Percentiles rank a stretch among this genome's conserved stretches.
Evolutionary conservation across 2,113 vertebrate species (phyloP).

Genomic region (Brachypodius melanocephalos): DNA sequence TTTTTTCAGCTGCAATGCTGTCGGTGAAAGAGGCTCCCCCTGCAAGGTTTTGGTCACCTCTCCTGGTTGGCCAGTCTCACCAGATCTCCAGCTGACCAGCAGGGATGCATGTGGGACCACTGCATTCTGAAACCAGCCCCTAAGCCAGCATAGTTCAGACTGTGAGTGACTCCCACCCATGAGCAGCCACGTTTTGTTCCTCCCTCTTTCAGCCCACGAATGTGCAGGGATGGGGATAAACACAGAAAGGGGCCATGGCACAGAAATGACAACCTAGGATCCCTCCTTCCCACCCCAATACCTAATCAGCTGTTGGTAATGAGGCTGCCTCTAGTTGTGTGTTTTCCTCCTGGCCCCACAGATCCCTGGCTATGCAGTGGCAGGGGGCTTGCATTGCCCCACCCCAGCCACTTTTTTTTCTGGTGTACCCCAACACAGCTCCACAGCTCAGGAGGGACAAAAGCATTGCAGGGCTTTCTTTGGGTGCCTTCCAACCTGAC

Average conservation of each 20-base stretch:
- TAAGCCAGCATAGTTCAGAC: background rate
- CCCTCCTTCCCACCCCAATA: background rate
- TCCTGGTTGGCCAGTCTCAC: background rate
- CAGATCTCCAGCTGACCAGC: background rate
- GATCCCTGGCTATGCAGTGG: background rate
- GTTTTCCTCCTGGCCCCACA: background rate
- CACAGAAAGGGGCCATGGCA: background rate
- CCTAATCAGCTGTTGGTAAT: rapidly evolving
- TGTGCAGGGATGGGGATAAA: background rate
- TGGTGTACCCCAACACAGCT: background rate
- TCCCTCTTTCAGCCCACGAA: background rate
- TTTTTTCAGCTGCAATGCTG: background rate
- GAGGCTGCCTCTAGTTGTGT: background rate
- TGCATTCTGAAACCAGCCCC: background rate
- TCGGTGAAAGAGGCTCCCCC: background rate
- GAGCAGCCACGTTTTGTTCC: rapidly evolving
- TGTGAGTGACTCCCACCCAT: rapidly evolving
- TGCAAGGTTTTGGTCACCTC: background rate
- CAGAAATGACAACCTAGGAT: background rate
- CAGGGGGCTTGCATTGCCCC: background rate
- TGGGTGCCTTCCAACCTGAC: background rate
- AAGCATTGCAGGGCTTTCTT: background rate
- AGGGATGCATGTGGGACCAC: rapidly evolving
- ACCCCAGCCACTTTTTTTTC: background rate
- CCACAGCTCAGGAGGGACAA: background rate